phyloP scores from a whole-genome alignment of 2,797 vertebrate genomes.

The Gouania willdenowi region DNA sequence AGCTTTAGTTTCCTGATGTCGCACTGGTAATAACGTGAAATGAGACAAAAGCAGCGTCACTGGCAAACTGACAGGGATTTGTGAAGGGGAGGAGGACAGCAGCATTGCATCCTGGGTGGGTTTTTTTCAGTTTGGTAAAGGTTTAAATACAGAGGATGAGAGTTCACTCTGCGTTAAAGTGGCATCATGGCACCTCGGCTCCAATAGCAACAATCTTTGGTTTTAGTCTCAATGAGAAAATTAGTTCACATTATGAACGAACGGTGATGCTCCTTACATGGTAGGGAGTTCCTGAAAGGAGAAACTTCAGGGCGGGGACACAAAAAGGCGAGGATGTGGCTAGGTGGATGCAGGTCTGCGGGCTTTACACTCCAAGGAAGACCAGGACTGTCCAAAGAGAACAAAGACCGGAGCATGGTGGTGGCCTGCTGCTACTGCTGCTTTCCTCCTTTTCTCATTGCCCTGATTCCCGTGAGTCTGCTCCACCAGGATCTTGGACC shows the following conservation, averaged over 20 bases:
- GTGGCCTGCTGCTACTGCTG: neutral
- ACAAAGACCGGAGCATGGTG: too few relatives aligned
- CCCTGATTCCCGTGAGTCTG: slow-evolving; percentile 1
- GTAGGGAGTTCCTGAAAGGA: slow-evolving; percentile 53
- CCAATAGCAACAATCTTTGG: too few relatives aligned
- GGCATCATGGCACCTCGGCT: too few relatives aligned
- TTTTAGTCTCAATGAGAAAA: slow-evolving; percentile 1
- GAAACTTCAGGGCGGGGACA: neutral
- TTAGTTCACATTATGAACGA: slow-evolving; percentile 32
- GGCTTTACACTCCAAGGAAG: slow-evolving; percentile 43
- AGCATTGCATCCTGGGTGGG: too few relatives aligned
- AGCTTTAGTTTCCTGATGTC: slow-evolving; percentile 16
- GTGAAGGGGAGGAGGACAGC: too few relatives aligned
- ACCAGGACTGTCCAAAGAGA: slow-evolving; percentile 26
- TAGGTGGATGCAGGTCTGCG: neutral
- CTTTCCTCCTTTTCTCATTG: neutral
- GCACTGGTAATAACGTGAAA: slow-evolving; percentile 5
- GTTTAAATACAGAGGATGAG: too few relatives aligned
- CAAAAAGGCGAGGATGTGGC: slow-evolving; percentile 13
- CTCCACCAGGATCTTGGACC: slow-evolving; percentile 7
- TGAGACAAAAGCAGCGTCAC: slow-evolving; percentile 8
- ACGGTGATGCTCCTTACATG: slow-evolving; percentile 61
- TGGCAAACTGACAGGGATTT: too few relatives aligned
- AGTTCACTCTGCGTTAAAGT: too few relatives aligned
- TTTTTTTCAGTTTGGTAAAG: too few relatives aligned